Base-by-base conservation (phyloP, 2,113 vertebrate genomes). In the Ameiurus melas region DNA sequence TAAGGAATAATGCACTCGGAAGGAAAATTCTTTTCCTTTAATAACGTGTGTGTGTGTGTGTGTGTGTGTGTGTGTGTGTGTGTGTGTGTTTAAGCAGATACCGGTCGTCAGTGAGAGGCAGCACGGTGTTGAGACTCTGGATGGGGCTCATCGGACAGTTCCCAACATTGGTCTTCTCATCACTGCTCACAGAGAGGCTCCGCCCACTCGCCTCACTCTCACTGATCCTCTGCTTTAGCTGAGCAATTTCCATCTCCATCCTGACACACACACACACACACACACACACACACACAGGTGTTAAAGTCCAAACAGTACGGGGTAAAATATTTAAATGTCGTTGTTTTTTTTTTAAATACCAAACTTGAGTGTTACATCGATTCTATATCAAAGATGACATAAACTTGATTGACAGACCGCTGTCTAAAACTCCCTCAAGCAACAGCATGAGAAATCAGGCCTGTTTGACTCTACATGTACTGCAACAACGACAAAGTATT, bases 201-300 rank as follows among this genome's bases (percentile, higher is more conserved):
- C 94, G 95, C 83, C 93, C 94, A 93, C 91, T 90, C 43, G 90
- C 93, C 62, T 97, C 96, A 0, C 92, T 94, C 88, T 96, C 95
- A 0, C 91, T 96, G 85, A 98, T 95, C 90, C 96, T 96, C 94
- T 96, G 95, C 62, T 97, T 96, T 89, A 98, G 93, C 89, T 96
- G 95, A 89, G 96, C 95, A 88, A 97, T 98, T 96, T 99, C 97
- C 7, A 91, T 94, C 91, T 97, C 95, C 90, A 98, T 94, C 84
- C 98, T 99, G 90, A 2, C 10, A 82, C 83, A 88, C 4, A n/a
- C n/a, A n/a, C n/a, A n/a, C n/a, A n/a, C n/a, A n/a, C n/a, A n/a
- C n/a, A n/a, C n/a, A n/a, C n/a, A n/a, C n/a, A n/a, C n/a, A n/a
- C n/a, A n/a, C n/a, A n/a, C n/a, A n/a, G n/a, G n/a, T n/a, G n/a